These are phyloP conservation scores for Drymodes brunneopygia DNA, from an alignment of 2,113 vertebrate species.

Conservation along the genomic window DNA sequence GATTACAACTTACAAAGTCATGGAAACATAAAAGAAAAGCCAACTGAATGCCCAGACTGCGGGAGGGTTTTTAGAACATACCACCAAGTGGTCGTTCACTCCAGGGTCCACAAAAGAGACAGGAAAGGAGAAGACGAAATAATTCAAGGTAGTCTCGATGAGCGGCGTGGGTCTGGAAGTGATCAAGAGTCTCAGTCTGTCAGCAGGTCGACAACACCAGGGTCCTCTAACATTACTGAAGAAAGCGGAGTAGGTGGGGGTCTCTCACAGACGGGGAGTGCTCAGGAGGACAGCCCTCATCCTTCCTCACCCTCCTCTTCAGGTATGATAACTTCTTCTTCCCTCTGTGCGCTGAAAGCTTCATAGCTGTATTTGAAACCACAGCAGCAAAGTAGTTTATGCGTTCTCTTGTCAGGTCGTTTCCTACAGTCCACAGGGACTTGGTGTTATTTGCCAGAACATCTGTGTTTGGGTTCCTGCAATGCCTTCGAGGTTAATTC, in stretches of 20 bases:
- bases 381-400: not conserved
- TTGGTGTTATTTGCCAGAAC: not conserved
- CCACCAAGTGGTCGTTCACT: constrained; percentile 98
- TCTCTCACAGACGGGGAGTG: constrained; percentile 93
- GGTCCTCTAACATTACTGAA: constrained; percentile 96
- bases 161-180: constrained; percentile 93
- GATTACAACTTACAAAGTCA: constrained; percentile 86
- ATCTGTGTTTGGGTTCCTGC: not conserved
- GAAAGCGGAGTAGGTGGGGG: constrained; percentile 92
- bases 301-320: constrained; percentile 95
- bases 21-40: constrained; percentile 87
- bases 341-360: not conserved
- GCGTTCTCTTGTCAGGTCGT: not conserved
- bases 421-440: constrained; percentile 8
- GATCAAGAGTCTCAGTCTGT: constrained; percentile 98
- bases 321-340: constrained; percentile 78
- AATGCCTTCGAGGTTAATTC: not conserved
- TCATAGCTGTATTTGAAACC: not conserved
- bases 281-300: constrained; percentile 97
- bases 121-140: constrained; percentile 84
- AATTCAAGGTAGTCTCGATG: constrained; percentile 82
- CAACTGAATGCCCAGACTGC: constrained; percentile 94
- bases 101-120: constrained; percentile 92
- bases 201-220: constrained; percentile 95
- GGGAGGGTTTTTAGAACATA: constrained; percentile 96